These are phyloP conservation scores for Pangasius larnaudii DNA, from an alignment of 2,797 vertebrate species.

Conservation along the genomic window DNA sequence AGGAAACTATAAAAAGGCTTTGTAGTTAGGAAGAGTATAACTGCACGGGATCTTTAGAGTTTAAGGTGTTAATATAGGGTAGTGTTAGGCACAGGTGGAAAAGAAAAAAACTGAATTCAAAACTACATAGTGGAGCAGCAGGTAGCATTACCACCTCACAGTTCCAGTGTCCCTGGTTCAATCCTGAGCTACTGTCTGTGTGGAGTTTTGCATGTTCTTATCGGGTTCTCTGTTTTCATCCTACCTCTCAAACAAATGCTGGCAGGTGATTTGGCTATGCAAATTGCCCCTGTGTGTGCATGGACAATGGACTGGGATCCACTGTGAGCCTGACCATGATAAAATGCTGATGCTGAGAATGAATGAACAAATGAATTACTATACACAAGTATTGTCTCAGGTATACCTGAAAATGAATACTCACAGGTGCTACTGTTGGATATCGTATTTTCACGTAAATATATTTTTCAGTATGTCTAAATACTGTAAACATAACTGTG, in stretches of 20 bases:
- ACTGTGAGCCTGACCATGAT: background rate
- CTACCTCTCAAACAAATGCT: background rate
- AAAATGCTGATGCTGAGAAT: background rate
- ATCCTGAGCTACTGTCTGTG: background rate
- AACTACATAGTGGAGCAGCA: background rate
- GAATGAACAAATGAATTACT: background rate
- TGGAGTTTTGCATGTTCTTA: background rate
- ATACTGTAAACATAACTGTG: background rate
- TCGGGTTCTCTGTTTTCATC: background rate
- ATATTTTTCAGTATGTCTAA: background rate
- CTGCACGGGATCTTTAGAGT: background rate
- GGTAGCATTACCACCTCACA: background rate
- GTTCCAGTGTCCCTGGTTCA: background rate
- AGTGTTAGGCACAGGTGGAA: background rate
- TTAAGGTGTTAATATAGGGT: background rate
- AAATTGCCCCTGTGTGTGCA: background rate
- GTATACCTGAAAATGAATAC: background rate
- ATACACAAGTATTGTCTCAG: background rate
- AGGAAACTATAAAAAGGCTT: background rate
- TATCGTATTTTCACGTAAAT: background rate
- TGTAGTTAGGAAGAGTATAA: background rate
- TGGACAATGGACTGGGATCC: background rate
- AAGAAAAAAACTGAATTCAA: background rate
- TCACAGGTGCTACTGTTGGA: background rate
- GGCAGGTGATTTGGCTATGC: background rate